Conservation (phyloP, 2,113 vertebrate species). For the Charadrius vociferus region DNA sequence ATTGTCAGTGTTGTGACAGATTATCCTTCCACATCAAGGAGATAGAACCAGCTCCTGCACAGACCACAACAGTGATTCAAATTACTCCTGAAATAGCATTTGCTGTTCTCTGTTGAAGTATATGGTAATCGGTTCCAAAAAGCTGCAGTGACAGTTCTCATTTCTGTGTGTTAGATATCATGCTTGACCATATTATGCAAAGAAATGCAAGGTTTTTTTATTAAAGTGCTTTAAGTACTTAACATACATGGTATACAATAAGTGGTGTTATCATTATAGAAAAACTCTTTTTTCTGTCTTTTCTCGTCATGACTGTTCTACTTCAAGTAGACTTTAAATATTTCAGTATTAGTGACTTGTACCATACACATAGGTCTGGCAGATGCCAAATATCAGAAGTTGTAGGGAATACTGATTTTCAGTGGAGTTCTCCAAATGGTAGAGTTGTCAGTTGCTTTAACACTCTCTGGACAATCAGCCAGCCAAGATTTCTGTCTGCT, state of each 20-base stretch:
- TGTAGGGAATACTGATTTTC: not conserved
- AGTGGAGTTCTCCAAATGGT: not conserved
- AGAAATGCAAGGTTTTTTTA: not conserved
- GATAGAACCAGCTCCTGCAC: not conserved
- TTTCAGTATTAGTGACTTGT: not conserved
- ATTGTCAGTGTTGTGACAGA: not conserved
- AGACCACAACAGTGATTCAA: not conserved
- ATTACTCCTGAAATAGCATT: not conserved
- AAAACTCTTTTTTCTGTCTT: not conserved
- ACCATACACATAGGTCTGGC: fast-evolving
- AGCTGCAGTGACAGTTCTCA: not conserved
- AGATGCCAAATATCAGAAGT: not conserved
- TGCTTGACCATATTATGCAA: not conserved
- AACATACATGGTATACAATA: not conserved
- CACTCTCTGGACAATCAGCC: not conserved
- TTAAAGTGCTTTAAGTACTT: not conserved
- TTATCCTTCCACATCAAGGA: not conserved
- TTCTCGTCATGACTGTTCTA: not conserved
- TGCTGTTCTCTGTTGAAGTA: not conserved
- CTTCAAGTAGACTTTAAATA: not conserved
- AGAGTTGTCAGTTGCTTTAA: not conserved
- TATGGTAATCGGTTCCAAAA: not conserved
- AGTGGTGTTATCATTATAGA: not conserved
- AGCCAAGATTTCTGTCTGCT: not conserved
- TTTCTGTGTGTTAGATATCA: not conserved